Evolutionary conservation across 2,113 vertebrate genomes (phyloP).

Genomic region (Pseudolaguvia tuberculata): DNA sequence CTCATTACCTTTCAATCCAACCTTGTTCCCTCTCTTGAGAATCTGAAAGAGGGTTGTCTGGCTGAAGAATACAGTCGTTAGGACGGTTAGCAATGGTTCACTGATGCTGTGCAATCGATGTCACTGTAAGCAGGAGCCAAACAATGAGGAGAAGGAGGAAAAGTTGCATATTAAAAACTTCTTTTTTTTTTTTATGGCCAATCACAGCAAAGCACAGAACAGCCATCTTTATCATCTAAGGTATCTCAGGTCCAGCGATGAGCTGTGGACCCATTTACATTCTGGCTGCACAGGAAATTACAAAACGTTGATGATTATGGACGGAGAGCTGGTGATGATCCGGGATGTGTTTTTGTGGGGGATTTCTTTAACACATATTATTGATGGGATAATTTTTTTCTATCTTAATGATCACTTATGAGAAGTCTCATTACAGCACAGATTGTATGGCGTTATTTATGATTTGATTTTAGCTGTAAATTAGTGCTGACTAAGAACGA

Average conservation of each 20-base stretch:
- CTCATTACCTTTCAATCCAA: slow-evolving; percentile 75
- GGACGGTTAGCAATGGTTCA: slow-evolving; percentile 61
- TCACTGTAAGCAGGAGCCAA: slow-evolving; percentile 58
- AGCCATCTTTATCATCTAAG: slow-evolving; percentile 53
- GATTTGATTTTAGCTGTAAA: slow-evolving; percentile 51
- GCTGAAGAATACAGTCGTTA: slow-evolving; percentile 58
- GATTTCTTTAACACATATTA: slow-evolving; percentile 16
- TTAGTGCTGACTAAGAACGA: slow-evolving; percentile 50
- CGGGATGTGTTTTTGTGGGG: neutral
- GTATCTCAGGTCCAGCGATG: slow-evolving; percentile 49
- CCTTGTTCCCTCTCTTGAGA: slow-evolving; percentile 59
- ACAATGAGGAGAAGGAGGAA: slow-evolving; percentile 56
- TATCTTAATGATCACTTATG: slow-evolving; percentile 35
- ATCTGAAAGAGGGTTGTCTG: slow-evolving; percentile 62
- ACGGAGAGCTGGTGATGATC: slow-evolving; percentile 24
- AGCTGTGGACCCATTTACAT: slow-evolving; percentile 57
- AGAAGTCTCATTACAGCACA: slow-evolving; percentile 36
- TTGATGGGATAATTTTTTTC: slow-evolving; percentile 30
- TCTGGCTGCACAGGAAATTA: slow-evolving; percentile 59
- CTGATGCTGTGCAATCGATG: slow-evolving; percentile 60
- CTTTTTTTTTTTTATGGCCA: slow-evolving; percentile 58
- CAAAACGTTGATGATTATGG: slow-evolving; percentile 45
- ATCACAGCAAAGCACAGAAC: slow-evolving; percentile 60
- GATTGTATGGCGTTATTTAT: slow-evolving; percentile 39
- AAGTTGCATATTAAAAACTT: slow-evolving; percentile 61